A percentile compares a stretch with the other conserved stretches of the same genome.
Evolutionary conservation across 1,140 invertebrate genomes (phyloP).

Genomic region (Meloidogyne exigua): DNA sequence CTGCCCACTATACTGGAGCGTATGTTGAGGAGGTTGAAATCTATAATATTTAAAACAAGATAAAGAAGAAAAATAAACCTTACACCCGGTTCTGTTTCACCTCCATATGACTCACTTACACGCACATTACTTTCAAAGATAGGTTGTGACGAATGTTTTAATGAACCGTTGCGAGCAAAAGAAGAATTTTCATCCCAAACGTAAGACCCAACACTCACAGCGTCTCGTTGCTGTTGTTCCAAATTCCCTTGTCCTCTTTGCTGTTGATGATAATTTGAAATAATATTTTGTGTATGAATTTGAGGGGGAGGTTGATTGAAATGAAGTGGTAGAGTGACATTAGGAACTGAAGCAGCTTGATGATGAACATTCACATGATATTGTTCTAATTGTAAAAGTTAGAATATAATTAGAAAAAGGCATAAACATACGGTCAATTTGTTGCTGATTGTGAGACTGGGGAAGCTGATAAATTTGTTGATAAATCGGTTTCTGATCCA

Average conservation of each 20-base stretch:
- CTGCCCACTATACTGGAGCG: background rate
- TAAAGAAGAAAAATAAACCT: background rate
- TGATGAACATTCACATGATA: background rate
- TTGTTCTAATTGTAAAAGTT: background rate
- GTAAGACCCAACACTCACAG: slow-evolving; percentile 1
- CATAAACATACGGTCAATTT: background rate
- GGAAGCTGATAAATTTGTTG: background rate
- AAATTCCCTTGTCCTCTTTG: background rate
- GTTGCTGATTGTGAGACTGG: background rate
- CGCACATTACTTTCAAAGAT: background rate
- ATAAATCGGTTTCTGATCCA: background rate
- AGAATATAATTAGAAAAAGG: background rate
- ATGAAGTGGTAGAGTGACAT: background rate
- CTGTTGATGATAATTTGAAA: slow-evolving; percentile 3
- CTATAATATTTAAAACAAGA: background rate
- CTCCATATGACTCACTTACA: background rate
- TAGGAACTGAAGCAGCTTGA: background rate
- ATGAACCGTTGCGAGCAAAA: background rate
- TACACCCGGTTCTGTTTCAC: background rate
- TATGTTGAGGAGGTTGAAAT: background rate
- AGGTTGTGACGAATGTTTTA: background rate
- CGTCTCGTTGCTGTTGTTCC: slow-evolving; percentile 8
- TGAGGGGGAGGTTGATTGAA: slow-evolving; percentile 3
- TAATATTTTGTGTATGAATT: background rate
- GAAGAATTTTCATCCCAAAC: slow-evolving; percentile 10